Percentiles rank a stretch among this genome's conserved stretches.
phyloP scores from a whole-genome alignment of 2,888 invertebrate species.

The Pristionchus fissidentatus region DNA sequence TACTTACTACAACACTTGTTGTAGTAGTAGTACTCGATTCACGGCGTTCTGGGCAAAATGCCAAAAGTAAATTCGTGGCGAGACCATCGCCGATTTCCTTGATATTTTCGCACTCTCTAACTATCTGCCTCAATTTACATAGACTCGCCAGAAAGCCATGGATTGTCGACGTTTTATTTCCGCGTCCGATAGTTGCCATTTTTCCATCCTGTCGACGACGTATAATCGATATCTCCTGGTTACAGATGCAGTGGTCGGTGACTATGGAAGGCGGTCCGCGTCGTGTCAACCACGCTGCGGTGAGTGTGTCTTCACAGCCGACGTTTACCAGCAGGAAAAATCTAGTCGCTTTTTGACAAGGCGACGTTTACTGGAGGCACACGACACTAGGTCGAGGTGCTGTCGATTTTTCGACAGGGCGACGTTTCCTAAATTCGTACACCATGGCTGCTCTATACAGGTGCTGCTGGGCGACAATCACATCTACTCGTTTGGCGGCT shows the following conservation, averaged over 20 bases:
- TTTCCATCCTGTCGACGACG: neutral
- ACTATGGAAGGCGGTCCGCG: slow-evolving; percentile 91
- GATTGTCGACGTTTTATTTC: neutral
- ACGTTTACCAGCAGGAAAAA: neutral
- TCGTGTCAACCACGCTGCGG: slow-evolving; percentile 78
- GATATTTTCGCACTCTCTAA: too few species aligned
- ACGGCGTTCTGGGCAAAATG: too few species aligned
- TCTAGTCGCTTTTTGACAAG: neutral
- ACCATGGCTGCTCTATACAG: neutral
- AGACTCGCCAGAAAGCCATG: too few species aligned
- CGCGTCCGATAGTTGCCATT: too few species aligned
- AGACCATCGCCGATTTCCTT: neutral
- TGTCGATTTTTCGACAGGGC: neutral
- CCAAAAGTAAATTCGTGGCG: too few species aligned
- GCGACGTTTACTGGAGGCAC: neutral
- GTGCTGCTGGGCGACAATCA: slow-evolving; percentile 49
- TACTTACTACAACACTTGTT: neutral
- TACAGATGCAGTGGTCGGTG: slow-evolving; percentile 86
- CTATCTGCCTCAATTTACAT: too few species aligned
- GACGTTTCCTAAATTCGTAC: neutral
- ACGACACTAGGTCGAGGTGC: neutral
- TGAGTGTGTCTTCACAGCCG: slow-evolving; percentile 50
- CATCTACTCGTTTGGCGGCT: slow-evolving; percentile 92
- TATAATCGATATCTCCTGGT: neutral
- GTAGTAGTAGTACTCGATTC: neutral